Base-by-base conservation (phyloP, 2,888 invertebrate species). In the Idaea biselata region DNA sequence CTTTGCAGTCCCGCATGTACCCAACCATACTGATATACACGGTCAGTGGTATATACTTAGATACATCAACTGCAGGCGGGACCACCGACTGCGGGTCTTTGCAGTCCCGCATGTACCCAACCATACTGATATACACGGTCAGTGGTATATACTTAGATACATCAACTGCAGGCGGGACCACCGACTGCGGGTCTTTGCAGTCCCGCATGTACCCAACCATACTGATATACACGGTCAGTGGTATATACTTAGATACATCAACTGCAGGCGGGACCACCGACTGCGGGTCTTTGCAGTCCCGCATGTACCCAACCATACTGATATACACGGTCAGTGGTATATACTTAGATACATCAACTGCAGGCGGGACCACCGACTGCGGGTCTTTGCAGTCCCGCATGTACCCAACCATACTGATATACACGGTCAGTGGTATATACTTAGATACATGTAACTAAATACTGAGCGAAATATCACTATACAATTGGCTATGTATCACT, bases 161-260 rank as follows among this genome's bases (percentile, higher is more conserved):
- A n/a, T n/a, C n/a, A n/a, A n/a, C n/a, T n/a, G 96, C 68, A 99
- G 98, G 98, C 97, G 97, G 77, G 95, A 95, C 72, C 88, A 97
- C 73, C 94, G 95, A n/a, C 93, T 99, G 63, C 93, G 99, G 44
- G 96, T 98, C 59, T 97, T 97, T 63, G 97, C 98, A 72, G 96
- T 96, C 68, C 87, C 88, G n/a, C 79, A 76, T 8, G 76, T 80
- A 6, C 77, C 85, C 69, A 69, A 18, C 16, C 69, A 60, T 11
- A 69, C 75, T n/a, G 63, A 74, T 72, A 75, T 79, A 66, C 85
- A 66, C 73, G 82, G 77, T 78, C 74, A 59, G 59, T 53, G 4
- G 25, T 3, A 25, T 1, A 25, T 25, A 3, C 25, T 25, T n/a
- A n/a, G n/a, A n/a, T n/a, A n/a, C n/a, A n/a, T n/a, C n/a, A n/a